A percentile compares a stretch with the other conserved stretches of the same genome.
These are phyloP conservation scores for Drosophila arawakana DNA, from an alignment of 1,140 invertebrate genomes.

Conservation along the genomic window DNA sequence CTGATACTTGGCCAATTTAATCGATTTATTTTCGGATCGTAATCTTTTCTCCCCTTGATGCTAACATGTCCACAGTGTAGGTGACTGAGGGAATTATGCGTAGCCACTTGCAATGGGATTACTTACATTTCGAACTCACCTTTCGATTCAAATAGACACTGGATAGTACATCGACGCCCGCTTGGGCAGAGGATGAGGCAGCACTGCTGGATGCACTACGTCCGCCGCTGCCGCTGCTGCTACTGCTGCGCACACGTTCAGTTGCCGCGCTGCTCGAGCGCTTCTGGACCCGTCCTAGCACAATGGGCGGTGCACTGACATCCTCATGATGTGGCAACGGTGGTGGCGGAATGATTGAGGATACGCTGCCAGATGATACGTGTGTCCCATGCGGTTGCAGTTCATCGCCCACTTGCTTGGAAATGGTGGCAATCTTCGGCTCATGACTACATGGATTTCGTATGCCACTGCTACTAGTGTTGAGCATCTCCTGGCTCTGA, in stretches of 20 bases:
- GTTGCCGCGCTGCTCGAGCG: slow-evolving; percentile 31
- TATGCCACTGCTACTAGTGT: slow-evolving; percentile 19
- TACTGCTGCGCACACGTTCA: slow-evolving; percentile 26
- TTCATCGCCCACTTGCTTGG: slow-evolving; percentile 81
- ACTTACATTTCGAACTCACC: slow-evolving; percentile 84
- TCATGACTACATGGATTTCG: slow-evolving; percentile 62
- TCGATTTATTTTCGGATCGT: too few relatives aligned
- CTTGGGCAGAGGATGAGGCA: slow-evolving; percentile 9
- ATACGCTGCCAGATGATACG: slow-evolving; percentile 37
- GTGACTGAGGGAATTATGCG: neutral
- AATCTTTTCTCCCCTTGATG: too few relatives aligned
- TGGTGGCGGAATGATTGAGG: slow-evolving; percentile 64
- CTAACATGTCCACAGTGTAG: neutral
- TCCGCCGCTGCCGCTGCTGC: slow-evolving; percentile 30
- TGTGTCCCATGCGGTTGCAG: slow-evolving; percentile 45
- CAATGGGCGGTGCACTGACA: slow-evolving; percentile 69
- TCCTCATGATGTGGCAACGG: slow-evolving; percentile 73
- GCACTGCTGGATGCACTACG: slow-evolving; percentile 21
- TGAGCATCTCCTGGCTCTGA: slow-evolving; percentile 56
- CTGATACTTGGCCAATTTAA: too few relatives aligned
- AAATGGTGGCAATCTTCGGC: slow-evolving; percentile 79
- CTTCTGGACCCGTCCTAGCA: slow-evolving; percentile 75
- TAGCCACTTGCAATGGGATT: slow-evolving; percentile 61
- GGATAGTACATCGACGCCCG: slow-evolving; percentile 65
- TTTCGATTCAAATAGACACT: slow-evolving; percentile 81